Evolutionary conservation across 2,113 vertebrate species (phyloP), one percentile per base, ranked within the genome.

Genomic region (Pelobates fuscus): DNA sequence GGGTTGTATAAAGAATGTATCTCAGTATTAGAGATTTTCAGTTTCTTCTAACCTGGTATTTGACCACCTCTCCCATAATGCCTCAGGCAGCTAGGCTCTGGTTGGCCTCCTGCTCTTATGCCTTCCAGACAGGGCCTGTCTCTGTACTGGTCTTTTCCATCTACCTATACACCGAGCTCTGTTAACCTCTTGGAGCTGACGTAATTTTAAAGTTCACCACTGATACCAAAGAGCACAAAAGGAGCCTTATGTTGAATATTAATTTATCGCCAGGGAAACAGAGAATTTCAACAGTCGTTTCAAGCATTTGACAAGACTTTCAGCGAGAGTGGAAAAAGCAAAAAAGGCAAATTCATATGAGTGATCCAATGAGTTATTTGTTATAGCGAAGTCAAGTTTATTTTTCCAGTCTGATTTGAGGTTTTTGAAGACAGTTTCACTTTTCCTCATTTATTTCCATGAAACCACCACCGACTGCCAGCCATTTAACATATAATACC

Each of bases 191-290:
- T 58, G 67, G 67, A 70, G 54, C 23, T 18, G 30, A 43, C 58
- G 30, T 55, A 70, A 54, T 27, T 24, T 57, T 49, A 37, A 37
- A 37, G 32, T 37, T 37, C 32, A 37, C 32, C 20, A 55, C 37
- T 81, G 32, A 70, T 8, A 43, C 54, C 29, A 74, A 73, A 55
- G 74, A 74, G 79, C 69, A 78, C 18, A 14, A 49, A 78, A 68
- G 79, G 44, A 52, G 77, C 58, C 66, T 57, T 70, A 65, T 43
- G 72, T 81, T 58, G 70, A 77, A 81, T 78, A 78, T 79, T 70
- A 23, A 37, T 61, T 67, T 81, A 60, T 32, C 70, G 81, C 52
- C 52, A 76, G 63, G 68, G 76, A 68, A 77, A 41, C 77, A 27
- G 27, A 1, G 0, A 80, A 67, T 71, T 69, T 60, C 66, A 57